Conservation (phyloP, 2,113 vertebrate genomes). For the Sinocyclocheilus rhinocerous region DNA sequence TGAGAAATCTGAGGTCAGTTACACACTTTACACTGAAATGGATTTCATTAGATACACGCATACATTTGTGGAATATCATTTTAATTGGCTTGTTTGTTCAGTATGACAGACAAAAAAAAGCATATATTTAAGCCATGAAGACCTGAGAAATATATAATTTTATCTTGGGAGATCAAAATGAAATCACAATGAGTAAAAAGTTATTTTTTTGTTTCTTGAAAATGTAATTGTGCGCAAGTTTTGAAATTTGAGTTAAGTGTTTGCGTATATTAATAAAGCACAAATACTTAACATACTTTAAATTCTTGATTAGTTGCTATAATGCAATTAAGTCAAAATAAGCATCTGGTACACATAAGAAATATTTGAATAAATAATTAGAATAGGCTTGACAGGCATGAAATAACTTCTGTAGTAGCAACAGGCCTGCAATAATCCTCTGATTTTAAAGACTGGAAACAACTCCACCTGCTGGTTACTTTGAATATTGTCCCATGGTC, state of each 20-base stretch:
- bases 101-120: not conserved
- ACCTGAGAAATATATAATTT: not conserved
- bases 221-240: not conserved
- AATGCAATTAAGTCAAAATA: not conserved
- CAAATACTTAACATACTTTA: not conserved
- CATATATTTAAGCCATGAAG: not conserved
- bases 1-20: not conserved
- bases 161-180: not conserved
- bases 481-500: not conserved
- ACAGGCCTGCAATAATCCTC: not conserved
- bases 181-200: not conserved
- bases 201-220: not conserved
- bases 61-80: not conserved
- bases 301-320: not conserved
- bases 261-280: not conserved
- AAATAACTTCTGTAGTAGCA: not conserved
- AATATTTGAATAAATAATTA: not conserved
- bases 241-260: not conserved
- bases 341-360: not conserved
- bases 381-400: not conserved
- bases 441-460: conserved; percentile 2
- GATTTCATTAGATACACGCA: not conserved
- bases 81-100: not conserved
- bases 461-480: conserved; percentile 3
- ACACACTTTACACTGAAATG: not conserved